A percentile compares a stretch with the other conserved stretches of the same genome.
Evolutionary conservation across 2,888 invertebrate species (phyloP).

Genomic region (Apocheima hispidaria): DNA sequence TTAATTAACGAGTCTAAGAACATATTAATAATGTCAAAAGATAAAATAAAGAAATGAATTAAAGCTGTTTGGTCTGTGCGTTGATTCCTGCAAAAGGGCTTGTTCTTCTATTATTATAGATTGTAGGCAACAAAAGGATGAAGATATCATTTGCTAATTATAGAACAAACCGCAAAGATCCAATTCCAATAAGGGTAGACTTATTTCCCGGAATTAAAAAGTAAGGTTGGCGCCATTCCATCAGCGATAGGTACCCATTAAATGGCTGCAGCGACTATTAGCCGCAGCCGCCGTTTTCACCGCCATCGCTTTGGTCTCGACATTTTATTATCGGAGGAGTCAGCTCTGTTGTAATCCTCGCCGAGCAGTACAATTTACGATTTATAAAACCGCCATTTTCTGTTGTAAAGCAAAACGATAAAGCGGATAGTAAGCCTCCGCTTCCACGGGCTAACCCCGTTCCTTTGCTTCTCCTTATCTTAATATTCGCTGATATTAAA

Average conservation of each 20-base stretch:
- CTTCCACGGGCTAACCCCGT: constrained; percentile 55
- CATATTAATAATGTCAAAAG: no score
- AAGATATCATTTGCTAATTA: background rate
- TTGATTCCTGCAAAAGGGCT: no score
- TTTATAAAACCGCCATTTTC: constrained; percentile 72
- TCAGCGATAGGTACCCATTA: constrained; percentile 67
- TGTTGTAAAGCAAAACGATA: constrained; percentile 72
- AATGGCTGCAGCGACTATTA: constrained; percentile 65
- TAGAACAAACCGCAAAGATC: background rate
- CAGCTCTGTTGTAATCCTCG: constrained; percentile 76
- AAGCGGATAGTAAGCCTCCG: constrained; percentile 62
- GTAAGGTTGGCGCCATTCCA: constrained; percentile 61
- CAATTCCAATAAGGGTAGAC: constrained; percentile 6
- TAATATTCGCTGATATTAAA: constrained; percentile 72
- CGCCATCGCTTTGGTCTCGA: constrained; percentile 79
- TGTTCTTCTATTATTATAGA: no score
- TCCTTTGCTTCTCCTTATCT: constrained; percentile 58
- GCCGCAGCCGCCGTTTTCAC: constrained; percentile 60
- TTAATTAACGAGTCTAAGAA: no score
- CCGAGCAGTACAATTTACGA: constrained; percentile 77
- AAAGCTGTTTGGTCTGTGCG: no score
- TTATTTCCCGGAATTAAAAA: constrained; percentile 36
- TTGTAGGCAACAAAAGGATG: background rate
- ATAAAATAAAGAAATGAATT: no score
- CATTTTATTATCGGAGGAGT: constrained; percentile 82